Evolutionary conservation across 1,140 invertebrate genomes (phyloP).

Genomic region (Rhagoletis pomonella): DNA sequence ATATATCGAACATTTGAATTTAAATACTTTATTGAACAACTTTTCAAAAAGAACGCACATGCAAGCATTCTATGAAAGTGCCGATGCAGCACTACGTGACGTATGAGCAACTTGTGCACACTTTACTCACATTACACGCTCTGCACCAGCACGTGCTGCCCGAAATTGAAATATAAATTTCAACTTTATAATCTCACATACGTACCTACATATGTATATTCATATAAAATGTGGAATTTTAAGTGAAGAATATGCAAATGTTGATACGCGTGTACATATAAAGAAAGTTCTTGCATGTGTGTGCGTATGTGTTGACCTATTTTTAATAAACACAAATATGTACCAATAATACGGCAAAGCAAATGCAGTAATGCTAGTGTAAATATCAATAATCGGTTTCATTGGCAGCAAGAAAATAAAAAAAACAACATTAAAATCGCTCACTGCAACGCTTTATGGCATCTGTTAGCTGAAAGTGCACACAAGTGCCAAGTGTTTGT

Average conservation of each 20-base stretch:
- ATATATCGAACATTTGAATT: too few species aligned
- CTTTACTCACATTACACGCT: neutral
- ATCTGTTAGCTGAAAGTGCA: neutral
- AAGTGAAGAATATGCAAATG: neutral
- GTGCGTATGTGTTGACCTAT: too few species aligned
- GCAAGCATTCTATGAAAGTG: neutral
- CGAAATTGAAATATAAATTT: slow-evolving; percentile 34
- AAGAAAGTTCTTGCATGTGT: too few species aligned
- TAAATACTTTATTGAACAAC: too few species aligned
- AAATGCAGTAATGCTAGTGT: too few species aligned
- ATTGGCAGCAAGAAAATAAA: neutral
- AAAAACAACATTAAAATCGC: neutral
- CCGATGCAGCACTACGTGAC: neutral
- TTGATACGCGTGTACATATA: neutral
- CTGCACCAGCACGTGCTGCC: neutral
- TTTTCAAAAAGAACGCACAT: neutral
- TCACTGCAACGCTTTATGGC: neutral
- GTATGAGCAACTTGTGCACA: neutral
- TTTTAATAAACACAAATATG: too few species aligned
- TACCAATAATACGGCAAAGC: too few species aligned
- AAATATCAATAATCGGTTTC: too few species aligned
- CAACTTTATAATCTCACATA: neutral
- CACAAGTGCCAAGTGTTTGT: neutral
- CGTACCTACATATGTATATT: too few species aligned
- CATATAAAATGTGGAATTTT: neutral